phyloP scores from a whole-genome alignment of 2,888 invertebrate species.

The Ormyrus nitidulus region DNA sequence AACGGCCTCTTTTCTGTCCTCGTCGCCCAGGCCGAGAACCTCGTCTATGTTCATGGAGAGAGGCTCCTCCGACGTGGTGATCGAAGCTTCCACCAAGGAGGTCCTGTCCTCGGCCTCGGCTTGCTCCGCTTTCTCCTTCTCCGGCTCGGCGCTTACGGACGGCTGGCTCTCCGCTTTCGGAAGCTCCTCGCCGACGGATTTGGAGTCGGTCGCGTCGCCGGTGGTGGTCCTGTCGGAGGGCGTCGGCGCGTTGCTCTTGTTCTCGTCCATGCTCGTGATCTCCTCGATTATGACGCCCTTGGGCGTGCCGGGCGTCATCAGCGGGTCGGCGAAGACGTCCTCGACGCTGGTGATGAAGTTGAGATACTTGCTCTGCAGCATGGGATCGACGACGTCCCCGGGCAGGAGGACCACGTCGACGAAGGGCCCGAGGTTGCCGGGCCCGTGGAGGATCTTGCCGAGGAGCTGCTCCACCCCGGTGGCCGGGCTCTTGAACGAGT shows the following conservation, averaged over 20 bases:
- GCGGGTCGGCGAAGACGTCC: slow-evolving; percentile 55
- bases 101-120: background rate
- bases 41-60: slow-evolving; percentile 61
- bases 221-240: background rate
- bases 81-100: slow-evolving; percentile 12
- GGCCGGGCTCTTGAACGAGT: slow-evolving; percentile 15
- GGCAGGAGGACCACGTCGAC: slow-evolving; percentile 38
- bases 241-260: background rate
- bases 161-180: background rate
- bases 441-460: slow-evolving; percentile 15
- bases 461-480: slow-evolving; percentile 39
- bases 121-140: background rate
- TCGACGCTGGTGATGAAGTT: slow-evolving; percentile 70
- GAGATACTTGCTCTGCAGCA: slow-evolving; percentile 62
- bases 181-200: background rate
- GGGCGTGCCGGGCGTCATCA: slow-evolving; percentile 57
- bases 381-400: slow-evolving; percentile 51
- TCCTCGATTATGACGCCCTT: slow-evolving; percentile 69
- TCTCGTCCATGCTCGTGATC: slow-evolving; percentile 61
- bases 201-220: background rate
- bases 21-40: slow-evolving; percentile 58
- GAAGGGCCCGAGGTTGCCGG: slow-evolving; percentile 3
- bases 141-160: background rate
- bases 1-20: slow-evolving; percentile 24
- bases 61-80: slow-evolving; percentile 32